phyloP scores from a whole-genome alignment of 2,888 invertebrate genomes.

The Zaprionus bogoriensis region DNA sequence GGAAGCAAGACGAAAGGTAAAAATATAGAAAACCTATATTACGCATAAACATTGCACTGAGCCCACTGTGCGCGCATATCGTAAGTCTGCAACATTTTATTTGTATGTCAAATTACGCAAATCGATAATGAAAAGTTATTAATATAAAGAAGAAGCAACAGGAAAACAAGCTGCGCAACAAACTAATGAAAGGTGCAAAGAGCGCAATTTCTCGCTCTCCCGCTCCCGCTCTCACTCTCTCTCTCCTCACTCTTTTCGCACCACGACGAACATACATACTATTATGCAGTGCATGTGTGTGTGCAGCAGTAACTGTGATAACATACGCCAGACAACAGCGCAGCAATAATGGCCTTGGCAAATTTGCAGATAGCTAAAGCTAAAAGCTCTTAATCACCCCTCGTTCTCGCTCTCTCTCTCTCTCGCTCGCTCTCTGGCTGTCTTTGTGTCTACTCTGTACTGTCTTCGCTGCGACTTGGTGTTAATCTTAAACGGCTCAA shows the following conservation, averaged over 20 bases:
- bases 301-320: slow-evolving; percentile 3
- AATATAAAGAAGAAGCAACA: neutral
- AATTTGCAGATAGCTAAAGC: slow-evolving; percentile 18
- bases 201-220: neutral
- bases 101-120: slow-evolving; percentile 37
- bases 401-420: neutral
- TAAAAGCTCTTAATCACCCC: no score
- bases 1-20: neutral
- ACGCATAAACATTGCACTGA: neutral
- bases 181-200: slow-evolving; percentile 35
- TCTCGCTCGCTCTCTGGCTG: neutral
- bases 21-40: no score
- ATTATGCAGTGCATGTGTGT: no score
- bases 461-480: neutral
- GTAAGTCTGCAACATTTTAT: slow-evolving; percentile 12
- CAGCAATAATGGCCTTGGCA: slow-evolving; percentile 37
- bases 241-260: no score
- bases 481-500: slow-evolving; percentile 1
- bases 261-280: no score
- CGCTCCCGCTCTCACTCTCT: neutral
- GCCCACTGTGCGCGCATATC: slow-evolving; percentile 25
- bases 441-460: neutral
- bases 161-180: slow-evolving; percentile 16
- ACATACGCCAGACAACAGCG: slow-evolving; percentile 7
- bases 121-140: slow-evolving; percentile 42